These are phyloP conservation scores for Pherbina coryleti DNA, from an alignment of 2,888 invertebrate genomes.

Conservation along the genomic window DNA sequence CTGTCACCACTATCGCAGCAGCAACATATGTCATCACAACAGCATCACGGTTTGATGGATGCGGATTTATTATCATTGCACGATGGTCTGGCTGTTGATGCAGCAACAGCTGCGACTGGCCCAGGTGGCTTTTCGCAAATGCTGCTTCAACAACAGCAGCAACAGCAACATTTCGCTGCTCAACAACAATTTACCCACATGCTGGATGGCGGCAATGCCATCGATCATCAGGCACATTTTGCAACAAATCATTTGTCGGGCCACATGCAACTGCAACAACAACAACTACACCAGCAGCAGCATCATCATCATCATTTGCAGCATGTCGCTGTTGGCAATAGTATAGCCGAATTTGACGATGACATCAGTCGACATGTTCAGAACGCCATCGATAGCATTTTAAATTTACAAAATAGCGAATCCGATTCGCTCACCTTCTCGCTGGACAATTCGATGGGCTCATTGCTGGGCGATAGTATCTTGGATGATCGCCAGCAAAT, in stretches of 20 bases:
- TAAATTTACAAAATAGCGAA: slow-evolving; percentile 75
- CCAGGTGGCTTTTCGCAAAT: slow-evolving; percentile 58
- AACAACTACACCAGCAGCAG: slow-evolving; percentile 53
- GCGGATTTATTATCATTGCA: slow-evolving; percentile 61
- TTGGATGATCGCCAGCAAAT: slow-evolving; percentile 62
- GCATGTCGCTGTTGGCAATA: slow-evolving; percentile 51
- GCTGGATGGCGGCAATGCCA: slow-evolving; percentile 44
- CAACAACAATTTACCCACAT: slow-evolving; percentile 57
- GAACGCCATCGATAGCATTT: slow-evolving; percentile 83
- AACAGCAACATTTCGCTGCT: slow-evolving; percentile 52
- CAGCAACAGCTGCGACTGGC: slow-evolving; percentile 45
- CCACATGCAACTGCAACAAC: slow-evolving; percentile 52
- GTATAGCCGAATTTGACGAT: slow-evolving; percentile 71
- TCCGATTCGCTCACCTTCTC: slow-evolving; percentile 69
- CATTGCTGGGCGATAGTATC: slow-evolving; percentile 67
- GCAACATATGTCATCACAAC: slow-evolving; percentile 48
- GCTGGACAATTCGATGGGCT: slow-evolving; percentile 66
- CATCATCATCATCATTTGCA: slow-evolving; percentile 55
- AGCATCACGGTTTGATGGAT: slow-evolving; percentile 56
- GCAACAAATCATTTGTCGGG: neutral
- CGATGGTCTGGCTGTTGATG: slow-evolving; percentile 60
- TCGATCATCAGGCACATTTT: slow-evolving; percentile 45
- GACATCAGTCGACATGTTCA: slow-evolving; percentile 83
- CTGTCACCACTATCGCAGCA: slow-evolving; percentile 54
- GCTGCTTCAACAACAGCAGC: slow-evolving; percentile 59